Evolutionary conservation across 64 coral and sea anemone genomes (phyloP).

Genomic region (Montipora foliosa): DNA sequence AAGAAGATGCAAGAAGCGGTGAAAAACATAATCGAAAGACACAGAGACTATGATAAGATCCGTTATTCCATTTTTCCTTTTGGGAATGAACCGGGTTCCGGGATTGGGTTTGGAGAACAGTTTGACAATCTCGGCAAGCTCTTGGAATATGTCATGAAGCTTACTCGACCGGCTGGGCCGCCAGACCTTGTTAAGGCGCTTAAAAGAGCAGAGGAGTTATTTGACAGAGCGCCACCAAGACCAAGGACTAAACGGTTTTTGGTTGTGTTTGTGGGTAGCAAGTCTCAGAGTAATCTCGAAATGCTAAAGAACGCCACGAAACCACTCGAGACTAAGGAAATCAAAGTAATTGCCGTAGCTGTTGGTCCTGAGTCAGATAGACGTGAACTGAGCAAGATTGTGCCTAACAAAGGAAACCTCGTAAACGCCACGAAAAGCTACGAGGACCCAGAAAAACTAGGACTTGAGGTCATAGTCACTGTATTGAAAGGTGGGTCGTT

Average conservation of each 20-base stretch:
- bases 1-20: slow-evolving; percentile 75
- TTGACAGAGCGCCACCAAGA: not conserved
- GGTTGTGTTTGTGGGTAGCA: slow-evolving; percentile 77
- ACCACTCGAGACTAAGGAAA: slow-evolving; percentile 42
- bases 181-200: slow-evolving; percentile 68
- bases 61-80: slow-evolving; percentile 83
- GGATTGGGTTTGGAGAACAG: slow-evolving; percentile 58
- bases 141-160: slow-evolving; percentile 31
- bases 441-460: slow-evolving; percentile 28
- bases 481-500: slow-evolving; percentile 61
- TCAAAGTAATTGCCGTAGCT: slow-evolving; percentile 72
- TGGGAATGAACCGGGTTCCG: slow-evolving; percentile 48
- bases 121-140: slow-evolving; percentile 35
- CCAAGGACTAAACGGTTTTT: slow-evolving; percentile 71
- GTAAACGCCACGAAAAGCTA: slow-evolving; percentile 40
- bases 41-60: slow-evolving; percentile 72
- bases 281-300: slow-evolving; percentile 57
- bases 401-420: slow-evolving; percentile 55
- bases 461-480: slow-evolving; percentile 40
- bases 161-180: slow-evolving; percentile 40
- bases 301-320: slow-evolving; percentile 30
- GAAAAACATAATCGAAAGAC: slow-evolving; percentile 77
- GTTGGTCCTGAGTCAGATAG: slow-evolving; percentile 61
- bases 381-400: slow-evolving; percentile 53
- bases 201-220: slow-evolving; percentile 43